Conservation (phyloP, 2,113 vertebrate genomes). For the Carassius carassius region DNA sequence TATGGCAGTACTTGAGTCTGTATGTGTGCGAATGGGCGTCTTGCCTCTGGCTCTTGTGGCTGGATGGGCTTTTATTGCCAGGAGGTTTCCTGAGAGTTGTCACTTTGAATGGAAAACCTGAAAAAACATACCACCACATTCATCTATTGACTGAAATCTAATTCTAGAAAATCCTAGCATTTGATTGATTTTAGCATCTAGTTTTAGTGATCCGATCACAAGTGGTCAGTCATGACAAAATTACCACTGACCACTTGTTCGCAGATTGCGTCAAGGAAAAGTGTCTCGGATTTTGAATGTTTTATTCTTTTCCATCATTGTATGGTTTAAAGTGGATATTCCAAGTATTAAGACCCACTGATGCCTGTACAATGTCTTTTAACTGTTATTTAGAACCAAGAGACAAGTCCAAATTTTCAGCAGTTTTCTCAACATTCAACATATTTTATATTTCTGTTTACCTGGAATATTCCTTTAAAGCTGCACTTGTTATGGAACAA, state of each 20-base stretch:
- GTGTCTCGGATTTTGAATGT: too few species aligned
- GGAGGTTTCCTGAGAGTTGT: background rate
- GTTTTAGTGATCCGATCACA: background rate
- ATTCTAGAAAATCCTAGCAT: background rate
- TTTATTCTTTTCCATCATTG: background rate
- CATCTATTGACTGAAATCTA: conserved; percentile 2
- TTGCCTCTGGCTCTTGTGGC: background rate
- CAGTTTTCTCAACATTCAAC: background rate
- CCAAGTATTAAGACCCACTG: background rate
- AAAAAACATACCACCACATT: conserved; percentile 13
- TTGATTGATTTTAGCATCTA: background rate
- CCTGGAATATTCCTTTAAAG: background rate
- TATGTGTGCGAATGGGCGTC: background rate
- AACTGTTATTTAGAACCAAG: background rate
- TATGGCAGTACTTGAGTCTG: background rate
- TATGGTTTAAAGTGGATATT: too few species aligned
- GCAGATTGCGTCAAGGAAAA: background rate
- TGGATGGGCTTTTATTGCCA: conserved; percentile 28
- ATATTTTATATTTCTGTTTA: background rate
- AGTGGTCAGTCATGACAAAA: background rate
- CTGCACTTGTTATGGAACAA: background rate
- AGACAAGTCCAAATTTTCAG: background rate
- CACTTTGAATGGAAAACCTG: background rate
- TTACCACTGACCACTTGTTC: background rate
- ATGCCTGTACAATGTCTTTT: background rate